Evolutionary conservation across 2,797 vertebrate species (phyloP), one percentile per base, ranked within the genome.

Genomic region (Arctocebus calabarensis): DNA sequence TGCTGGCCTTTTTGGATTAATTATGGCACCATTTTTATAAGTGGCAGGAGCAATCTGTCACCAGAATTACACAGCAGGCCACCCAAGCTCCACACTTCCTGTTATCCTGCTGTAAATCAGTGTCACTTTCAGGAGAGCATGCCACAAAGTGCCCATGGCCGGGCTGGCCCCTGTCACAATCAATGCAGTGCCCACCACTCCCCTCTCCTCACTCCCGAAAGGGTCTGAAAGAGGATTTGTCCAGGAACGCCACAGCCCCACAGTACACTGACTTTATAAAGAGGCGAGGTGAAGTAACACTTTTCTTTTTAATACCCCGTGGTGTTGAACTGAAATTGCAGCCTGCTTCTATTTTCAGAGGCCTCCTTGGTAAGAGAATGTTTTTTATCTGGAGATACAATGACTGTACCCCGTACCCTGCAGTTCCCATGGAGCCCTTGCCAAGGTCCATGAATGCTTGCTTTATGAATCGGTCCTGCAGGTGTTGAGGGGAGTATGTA

Each of bases 321-420:
- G 97, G 98, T 98, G 98, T 97, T 43, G 92, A 96, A 88, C 96
- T 94, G 97, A 97, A 97, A 97, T 84, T 62, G 88, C 98, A 98
- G 98, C 98, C 98, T 98, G 98, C 97, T 97, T 96, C 98, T 98
- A 97, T 98, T 98, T 98, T 98, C 98, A 97, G 98, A 97, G 97
- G 97, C 97, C 97, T 98, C 98, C 97, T 98, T 66, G 97, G 98
- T 97, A 97, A 98, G 98, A 98, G 98, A 98, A 98, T 98, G 98
- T 98, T 98, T 98, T 98, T 99, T 98, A 98, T 98, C 98, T 98
- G 98, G 96, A 98, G 98, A 98, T 98, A 99, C 98, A 99, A 99
- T 98, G 98, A 97, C 97, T 93, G 97, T 92, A 96, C 98, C 98
- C 98, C 79, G 96, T 98, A 96, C 98, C 97, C 98, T 97, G 98